Evolutionary conservation across 1,140 invertebrate genomes (phyloP).

Genomic region (Mesaphorura yosii): DNA sequence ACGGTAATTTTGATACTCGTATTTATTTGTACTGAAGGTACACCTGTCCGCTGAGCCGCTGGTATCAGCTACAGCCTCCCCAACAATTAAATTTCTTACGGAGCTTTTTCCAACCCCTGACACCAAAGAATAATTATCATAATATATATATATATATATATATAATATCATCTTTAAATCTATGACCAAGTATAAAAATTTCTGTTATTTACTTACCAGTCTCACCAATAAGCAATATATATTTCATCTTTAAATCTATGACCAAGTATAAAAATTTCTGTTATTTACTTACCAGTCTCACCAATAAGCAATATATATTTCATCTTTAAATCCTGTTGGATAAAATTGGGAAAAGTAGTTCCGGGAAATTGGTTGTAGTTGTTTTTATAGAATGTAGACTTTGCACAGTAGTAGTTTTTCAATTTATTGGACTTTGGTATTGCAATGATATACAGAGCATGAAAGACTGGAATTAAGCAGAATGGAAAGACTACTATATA

Average conservation of each 20-base stretch:
- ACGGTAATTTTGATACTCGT: neutral
- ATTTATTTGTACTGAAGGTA: neutral
- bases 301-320: neutral
- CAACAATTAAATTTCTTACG: neutral
- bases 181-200: neutral
- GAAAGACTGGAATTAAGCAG: too few species aligned
- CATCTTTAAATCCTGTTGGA: neutral
- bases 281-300: neutral
- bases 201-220: neutral
- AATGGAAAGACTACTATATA: too few species aligned
- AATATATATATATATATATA: neutral
- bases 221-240: neutral
- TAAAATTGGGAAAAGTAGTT: too few species aligned
- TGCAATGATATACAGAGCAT: too few species aligned
- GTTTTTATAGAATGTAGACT: too few species aligned
- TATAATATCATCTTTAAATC: neutral
- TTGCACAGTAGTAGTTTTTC: too few species aligned
- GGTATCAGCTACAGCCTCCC: neutral
- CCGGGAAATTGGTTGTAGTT: too few species aligned
- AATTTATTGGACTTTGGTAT: too few species aligned
- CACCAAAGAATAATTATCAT: neutral
- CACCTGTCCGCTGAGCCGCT: neutral
- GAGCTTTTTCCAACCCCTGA: neutral
- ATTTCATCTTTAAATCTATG: neutral
- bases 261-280: neutral